Percentiles rank a stretch among this genome's conserved stretches.
Evolutionary conservation across 2,113 vertebrate genomes (phyloP).

Genomic region (Hemibagrus wyckioides): DNA sequence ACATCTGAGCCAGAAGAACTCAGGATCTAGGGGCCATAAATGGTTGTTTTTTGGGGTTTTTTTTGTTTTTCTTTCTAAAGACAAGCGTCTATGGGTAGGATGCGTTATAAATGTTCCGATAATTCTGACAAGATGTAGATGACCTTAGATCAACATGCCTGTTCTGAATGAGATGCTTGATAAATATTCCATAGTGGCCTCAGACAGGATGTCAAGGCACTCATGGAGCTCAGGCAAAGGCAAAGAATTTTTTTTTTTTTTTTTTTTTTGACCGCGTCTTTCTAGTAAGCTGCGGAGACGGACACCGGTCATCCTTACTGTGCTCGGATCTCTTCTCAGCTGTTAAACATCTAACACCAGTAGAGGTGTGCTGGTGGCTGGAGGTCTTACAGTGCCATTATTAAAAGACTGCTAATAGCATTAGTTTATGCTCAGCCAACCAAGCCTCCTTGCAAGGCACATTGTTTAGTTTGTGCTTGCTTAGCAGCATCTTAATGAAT

Average conservation of each 20-base stretch:
- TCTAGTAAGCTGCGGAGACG: background rate
- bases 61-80: no score
- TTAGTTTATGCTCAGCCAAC: background rate
- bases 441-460: background rate
- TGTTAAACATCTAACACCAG: background rate
- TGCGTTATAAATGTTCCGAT: background rate
- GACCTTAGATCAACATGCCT: background rate
- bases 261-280: background rate
- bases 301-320: background rate
- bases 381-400: conserved; percentile 31
- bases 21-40: conserved; percentile 15
- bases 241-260: background rate
- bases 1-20: conserved; percentile 30
- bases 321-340: conserved; percentile 13
- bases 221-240: conserved; percentile 19
- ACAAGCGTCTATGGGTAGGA: background rate
- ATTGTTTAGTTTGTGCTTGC: conserved; percentile 10
- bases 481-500: conserved; percentile 15
- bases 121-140: background rate
- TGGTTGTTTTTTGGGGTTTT: no score
- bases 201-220: conserved; percentile 4
- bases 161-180: conserved; percentile 7
- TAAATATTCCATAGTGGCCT: background rate
- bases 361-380: conserved; percentile 5
- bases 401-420: conserved; percentile 17